A percentile compares a stretch with the other conserved stretches of the same genome.
These are phyloP conservation scores for Peucedramus taeniatus DNA, from an alignment of 2,113 vertebrate genomes.

Conservation along the genomic window DNA sequence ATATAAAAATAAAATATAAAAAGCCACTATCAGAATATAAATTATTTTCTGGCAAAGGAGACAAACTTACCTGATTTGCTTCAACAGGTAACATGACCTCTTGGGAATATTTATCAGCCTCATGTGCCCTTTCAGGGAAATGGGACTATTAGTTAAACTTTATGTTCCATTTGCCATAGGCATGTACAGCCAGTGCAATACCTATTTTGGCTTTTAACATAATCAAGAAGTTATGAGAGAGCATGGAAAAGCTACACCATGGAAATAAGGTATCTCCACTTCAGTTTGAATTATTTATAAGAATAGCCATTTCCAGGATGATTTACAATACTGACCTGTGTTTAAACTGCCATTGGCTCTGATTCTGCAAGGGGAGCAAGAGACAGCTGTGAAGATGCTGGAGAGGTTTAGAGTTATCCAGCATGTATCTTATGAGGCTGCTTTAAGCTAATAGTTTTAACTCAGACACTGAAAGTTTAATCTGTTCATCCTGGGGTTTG, in stretches of 20 bases:
- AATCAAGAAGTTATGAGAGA: background rate
- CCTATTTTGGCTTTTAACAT: background rate
- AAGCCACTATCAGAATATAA: background rate
- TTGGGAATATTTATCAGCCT: background rate
- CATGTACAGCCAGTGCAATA: background rate
- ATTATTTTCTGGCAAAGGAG: background rate
- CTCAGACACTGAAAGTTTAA: background rate
- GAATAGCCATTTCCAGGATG: background rate
- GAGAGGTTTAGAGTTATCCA: background rate
- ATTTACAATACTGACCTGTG: background rate
- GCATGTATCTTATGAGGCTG: background rate
- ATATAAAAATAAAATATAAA: background rate
- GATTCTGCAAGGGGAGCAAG: background rate
- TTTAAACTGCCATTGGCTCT: background rate
- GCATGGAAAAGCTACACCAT: background rate
- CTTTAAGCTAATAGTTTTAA: slow-evolving; percentile 1
- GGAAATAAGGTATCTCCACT: background rate
- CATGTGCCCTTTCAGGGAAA: background rate
- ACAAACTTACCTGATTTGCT: background rate
- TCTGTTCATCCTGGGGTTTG: background rate
- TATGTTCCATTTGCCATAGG: background rate
- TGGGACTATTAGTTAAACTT: background rate
- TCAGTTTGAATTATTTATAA: background rate
- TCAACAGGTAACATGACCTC: background rate
- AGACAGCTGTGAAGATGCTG: background rate